Base-by-base conservation (phyloP, 2,113 vertebrate genomes). In the Pristiophorus japonicus region DNA sequence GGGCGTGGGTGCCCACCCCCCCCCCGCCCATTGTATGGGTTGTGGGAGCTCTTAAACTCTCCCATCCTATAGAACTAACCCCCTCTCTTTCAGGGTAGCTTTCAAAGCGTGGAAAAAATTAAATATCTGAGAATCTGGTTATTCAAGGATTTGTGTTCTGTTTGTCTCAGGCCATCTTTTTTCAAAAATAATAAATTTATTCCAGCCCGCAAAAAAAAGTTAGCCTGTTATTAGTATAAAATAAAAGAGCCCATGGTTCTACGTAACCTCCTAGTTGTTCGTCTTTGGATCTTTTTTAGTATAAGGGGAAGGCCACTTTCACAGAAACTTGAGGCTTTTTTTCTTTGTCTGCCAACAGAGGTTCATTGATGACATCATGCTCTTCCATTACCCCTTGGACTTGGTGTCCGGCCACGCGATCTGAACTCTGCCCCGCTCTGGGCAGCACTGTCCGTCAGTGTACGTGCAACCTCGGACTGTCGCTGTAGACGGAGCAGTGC, bases 171-270 rank as follows among this genome's bases (percentile, higher is more conserved):
- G 55, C 55, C 55, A 10, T n/a, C 30, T 62, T 65, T 65, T 38
- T 27, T 42, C 51, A 59, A 62, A 91, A 90, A 18, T 30, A 12
- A 90, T n/a, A 81, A 18, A 81, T 42, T 45, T 59, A 91, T 10
- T 30, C 85, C 7, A 88, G 47, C 27, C 85, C 45, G 45, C 2
- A 22, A 87, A 88, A n/a, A n/a, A 45, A 81, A 55, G 47, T 51
- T 27, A 27, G 20, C 10, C 24, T 87, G 84, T 87, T 87, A 51
- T 87, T 87, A 38, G 42, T 81, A 81, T 12, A 55, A 88, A 55
- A 88, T 92, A 88, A 92, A 62, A 63, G 59, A n/a, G 27, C 85
- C 90, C 34, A n/a, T 24, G n/a, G n/a, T 94, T 94, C 62, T 45
- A 27, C 87, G 4, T 65, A 93, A 93, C 91, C 63, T 65, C 16